phyloP scores from a whole-genome alignment of 2,797 vertebrate species.

The Neosalanx taihuensis region DNA sequence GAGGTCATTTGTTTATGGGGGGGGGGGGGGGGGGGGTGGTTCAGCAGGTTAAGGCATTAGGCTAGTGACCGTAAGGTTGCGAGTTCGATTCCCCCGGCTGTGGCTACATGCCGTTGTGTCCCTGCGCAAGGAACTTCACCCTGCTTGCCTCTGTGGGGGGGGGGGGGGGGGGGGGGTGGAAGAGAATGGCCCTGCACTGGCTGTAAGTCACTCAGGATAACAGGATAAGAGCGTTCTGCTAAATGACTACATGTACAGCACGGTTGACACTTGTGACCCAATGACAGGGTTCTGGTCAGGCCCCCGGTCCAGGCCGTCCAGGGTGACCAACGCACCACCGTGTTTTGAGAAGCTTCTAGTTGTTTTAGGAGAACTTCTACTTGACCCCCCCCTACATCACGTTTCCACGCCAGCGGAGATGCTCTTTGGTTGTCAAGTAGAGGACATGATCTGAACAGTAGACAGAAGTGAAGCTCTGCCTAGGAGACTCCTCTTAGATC shows the following conservation, averaged over 20 bases:
- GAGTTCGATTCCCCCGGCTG: too few relatives aligned
- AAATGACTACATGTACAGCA: background rate
- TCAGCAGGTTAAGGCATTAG: too few relatives aligned
- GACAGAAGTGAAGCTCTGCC: constrained; percentile 58
- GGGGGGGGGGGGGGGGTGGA: too few relatives aligned
- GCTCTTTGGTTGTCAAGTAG: constrained; percentile 76
- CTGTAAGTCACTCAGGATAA: too few relatives aligned
- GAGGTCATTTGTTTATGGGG: constrained; percentile 9
- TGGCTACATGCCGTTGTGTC: too few relatives aligned
- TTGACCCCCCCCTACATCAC: constrained; percentile 76
- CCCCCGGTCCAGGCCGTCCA: constrained; percentile 14
- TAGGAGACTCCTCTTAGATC: constrained; percentile 83
- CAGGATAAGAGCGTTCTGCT: too few relatives aligned
- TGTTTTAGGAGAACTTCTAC: constrained; percentile 68
- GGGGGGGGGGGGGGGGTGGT: too few relatives aligned
- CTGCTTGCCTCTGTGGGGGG: too few relatives aligned
- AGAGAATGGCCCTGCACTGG: too few relatives aligned
- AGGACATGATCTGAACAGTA: constrained; percentile 75
- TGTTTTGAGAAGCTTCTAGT: constrained; percentile 65
- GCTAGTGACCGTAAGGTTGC: too few relatives aligned
- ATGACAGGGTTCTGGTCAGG: background rate
- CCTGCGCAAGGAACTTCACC: too few relatives aligned
- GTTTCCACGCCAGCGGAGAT: constrained; percentile 78
- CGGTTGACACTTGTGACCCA: background rate
- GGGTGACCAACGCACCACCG: constrained; percentile 30